A percentile compares a stretch with the other conserved stretches of the same genome.
Evolutionary conservation across 2,797 vertebrate genomes (phyloP).

Genomic region (Chloroceryle amazona): DNA sequence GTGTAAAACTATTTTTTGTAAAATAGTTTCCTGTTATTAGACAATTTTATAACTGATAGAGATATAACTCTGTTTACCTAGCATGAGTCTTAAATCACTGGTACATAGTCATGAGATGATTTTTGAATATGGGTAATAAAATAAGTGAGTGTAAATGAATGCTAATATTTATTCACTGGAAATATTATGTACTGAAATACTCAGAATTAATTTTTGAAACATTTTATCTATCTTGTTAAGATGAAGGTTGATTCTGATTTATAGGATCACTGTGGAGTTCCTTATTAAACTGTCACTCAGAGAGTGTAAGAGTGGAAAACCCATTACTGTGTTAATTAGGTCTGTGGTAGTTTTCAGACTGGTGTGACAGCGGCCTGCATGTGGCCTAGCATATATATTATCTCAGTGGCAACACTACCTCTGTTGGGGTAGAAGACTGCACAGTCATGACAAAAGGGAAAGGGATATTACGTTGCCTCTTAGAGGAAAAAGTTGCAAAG

Average conservation of each 20-base stretch:
- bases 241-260: constrained; percentile 58
- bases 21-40: not conserved
- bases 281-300: constrained; percentile 73
- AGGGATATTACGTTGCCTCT: not conserved
- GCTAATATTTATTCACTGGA: not conserved
- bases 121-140: not conserved
- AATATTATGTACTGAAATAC: not conserved
- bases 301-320: constrained; percentile 41
- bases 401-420: not conserved
- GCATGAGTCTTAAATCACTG: not conserved
- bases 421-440: not conserved
- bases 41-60: not conserved
- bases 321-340: constrained; percentile 72
- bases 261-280: constrained; percentile 15
- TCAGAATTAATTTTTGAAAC: constrained; percentile 43
- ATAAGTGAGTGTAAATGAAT: not conserved
- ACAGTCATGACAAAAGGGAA: not conserved
- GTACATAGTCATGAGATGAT: not conserved
- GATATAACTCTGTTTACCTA: not conserved
- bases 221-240: constrained; percentile 5
- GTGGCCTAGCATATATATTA: not conserved
- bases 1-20: not conserved
- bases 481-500: not conserved
- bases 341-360: constrained; percentile 31
- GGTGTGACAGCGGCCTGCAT: not conserved